Base-by-base conservation (phyloP, 92 coral and sea anemone genomes). In the Meandrina meandrites region DNA sequence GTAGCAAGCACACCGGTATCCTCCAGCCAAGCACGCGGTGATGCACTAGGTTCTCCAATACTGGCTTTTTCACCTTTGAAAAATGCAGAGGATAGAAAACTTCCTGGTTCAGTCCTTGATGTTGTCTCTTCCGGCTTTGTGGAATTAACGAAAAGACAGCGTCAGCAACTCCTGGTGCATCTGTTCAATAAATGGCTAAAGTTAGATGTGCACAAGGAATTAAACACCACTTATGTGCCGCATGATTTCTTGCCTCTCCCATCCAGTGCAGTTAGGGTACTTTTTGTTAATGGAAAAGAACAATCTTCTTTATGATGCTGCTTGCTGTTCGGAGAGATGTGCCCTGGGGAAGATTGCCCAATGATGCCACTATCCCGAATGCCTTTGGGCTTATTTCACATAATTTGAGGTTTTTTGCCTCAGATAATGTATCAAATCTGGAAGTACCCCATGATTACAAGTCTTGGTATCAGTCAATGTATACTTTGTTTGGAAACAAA, bases 341-440 rank as follows among this genome's bases (percentile, higher is more conserved):
- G 86, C 69, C 86, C 86, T 14, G 89, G 76, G 28, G 64, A 19
- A 58, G 69, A 72, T 85, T 17, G 48, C 13, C 85, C 89, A 7
- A 32, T 86, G 27, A 58, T 89, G 75, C 92, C 89, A 13, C 79
- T 89, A 17, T 54, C 81, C 42, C 69, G 89, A 79, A 85, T 89
- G 89, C 92, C 86, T 89, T 89, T 72, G 86, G 92, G 53, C 71
- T 80, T 72, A 80, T 89, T 57, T 40, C 77, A 9, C 92, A 89
- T 36, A 85, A 89, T 62, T 37, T 89, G 22, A 85, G 80, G 51
- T 85, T 89, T 79, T 85, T 84, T 89, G 89, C 88, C 48, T 75
- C 88, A 54, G 88, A 83, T 17, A 48, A 89, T 89, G 88, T 51
- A 16, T n/a, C 75, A 4, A 53, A 74, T 88, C 48, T 88, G 48